Base-by-base conservation (phyloP, 2,797 vertebrate genomes). In the Falco naumanni region DNA sequence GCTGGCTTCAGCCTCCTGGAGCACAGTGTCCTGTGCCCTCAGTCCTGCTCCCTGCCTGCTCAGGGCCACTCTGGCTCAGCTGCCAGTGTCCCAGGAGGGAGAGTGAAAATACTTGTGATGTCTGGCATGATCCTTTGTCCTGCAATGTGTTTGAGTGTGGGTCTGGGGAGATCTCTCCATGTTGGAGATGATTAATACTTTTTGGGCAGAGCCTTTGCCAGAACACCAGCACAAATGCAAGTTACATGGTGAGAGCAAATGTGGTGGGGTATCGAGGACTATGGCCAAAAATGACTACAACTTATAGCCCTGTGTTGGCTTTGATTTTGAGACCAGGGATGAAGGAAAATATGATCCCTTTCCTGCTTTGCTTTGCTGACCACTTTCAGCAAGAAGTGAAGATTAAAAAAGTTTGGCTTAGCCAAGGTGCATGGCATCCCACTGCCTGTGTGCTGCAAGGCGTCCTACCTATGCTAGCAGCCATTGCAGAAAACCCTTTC, bases 251-350 rank as follows among this genome's bases (percentile, higher is more conserved):
- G 33, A 25, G 34, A 34, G 53, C 29, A 59, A 13, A 13, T 2
- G 18, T 14, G 5, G 16, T 54, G 31, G 20, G 22, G 51, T 56
- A 26, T 11, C 39, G 48, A 60, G 47, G 53, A 16, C 54, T 34
- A 8, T 26, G 48, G 34, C 34, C 47, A 54, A 17, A 59, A 41
- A 13, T 16, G 0, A 39, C 18, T 22, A 33, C 31, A 28, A 16
- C 5, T 45, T 39, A 17, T 1, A 16, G 22, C 43, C 68, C 25
- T 11, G 31, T 8, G 10, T 19, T 0, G 0, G 31, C 61, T 65
- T 66, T 66, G 31, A 11, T 53, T 66, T 51, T 47, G 33, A 48
- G 60, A 26, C n/a, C 20, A 26, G 59, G 11, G 8, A 54, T 15
- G 59, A 59, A 83, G 24, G 34, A 79, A 66, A 53, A 2, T 18